Evolutionary conservation across 2,888 invertebrate genomes (phyloP).

Genomic region (Capitulum mitella): DNA sequence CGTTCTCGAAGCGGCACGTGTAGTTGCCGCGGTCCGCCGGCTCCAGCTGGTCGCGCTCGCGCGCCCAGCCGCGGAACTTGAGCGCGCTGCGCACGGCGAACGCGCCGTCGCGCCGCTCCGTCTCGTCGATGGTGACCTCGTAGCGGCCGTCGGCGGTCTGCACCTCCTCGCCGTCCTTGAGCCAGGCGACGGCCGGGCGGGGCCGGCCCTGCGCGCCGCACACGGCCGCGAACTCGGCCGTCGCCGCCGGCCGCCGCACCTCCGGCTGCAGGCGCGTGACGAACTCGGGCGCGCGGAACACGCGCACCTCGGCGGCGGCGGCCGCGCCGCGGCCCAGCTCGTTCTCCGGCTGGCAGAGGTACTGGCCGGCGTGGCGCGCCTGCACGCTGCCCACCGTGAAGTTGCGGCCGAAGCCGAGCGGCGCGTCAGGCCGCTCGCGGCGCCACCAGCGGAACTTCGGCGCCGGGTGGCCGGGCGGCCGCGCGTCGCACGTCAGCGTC

Average conservation of each 20-base stretch:
- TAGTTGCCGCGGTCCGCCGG: slow-evolving; percentile 78
- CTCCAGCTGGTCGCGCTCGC: slow-evolving; percentile 38
- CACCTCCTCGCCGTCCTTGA: slow-evolving; percentile 65
- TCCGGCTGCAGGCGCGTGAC: slow-evolving; percentile 61
- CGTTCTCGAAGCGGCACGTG: slow-evolving; percentile 79
- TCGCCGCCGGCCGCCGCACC: slow-evolving; percentile 30
- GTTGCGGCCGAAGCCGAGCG: slow-evolving; percentile 68
- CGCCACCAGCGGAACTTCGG: slow-evolving; percentile 86
- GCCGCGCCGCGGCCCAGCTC: slow-evolving; percentile 79
- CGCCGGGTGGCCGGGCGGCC: slow-evolving; percentile 83
- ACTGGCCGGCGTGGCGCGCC: slow-evolving; percentile 75
- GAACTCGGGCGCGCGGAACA: slow-evolving; percentile 80
- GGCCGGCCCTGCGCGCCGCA: slow-evolving; percentile 87
- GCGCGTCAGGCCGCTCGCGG: slow-evolving; percentile 54
- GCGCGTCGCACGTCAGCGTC: slow-evolving; percentile 75
- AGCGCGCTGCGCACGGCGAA: slow-evolving; percentile 59
- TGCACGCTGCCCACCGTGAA: slow-evolving; percentile 79
- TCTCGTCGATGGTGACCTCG: slow-evolving; percentile 69
- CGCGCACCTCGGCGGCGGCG: slow-evolving; percentile 73
- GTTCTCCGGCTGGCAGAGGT: slow-evolving; percentile 83
- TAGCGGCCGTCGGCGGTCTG: slow-evolving; percentile 64
- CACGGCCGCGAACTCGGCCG: slow-evolving; percentile 49
- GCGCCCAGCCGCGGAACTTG: slow-evolving; percentile 39
- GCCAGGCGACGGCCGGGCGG: slow-evolving; percentile 72
- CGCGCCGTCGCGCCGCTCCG: slow-evolving; percentile 68